phyloP scores from a whole-genome alignment of 2,888 invertebrate species.

The Hydropsyche betteni region DNA sequence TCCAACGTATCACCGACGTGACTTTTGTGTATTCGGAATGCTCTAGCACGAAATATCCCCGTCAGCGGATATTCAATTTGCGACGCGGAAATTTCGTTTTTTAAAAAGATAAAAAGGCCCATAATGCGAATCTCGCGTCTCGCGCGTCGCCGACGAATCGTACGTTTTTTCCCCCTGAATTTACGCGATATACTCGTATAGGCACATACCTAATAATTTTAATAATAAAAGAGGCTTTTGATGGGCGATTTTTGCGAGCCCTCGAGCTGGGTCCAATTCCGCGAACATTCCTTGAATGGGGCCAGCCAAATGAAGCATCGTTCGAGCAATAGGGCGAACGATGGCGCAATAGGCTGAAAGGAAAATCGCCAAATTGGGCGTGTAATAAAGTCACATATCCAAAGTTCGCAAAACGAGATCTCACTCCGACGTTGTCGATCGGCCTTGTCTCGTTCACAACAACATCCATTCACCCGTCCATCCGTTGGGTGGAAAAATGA shows the following conservation, averaged over 20 bases:
- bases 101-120: too few species aligned
- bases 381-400: slow-evolving; percentile 42
- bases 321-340: slow-evolving; percentile 27
- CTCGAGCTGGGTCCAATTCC: slow-evolving; percentile 10
- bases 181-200: neutral
- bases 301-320: slow-evolving; percentile 35
- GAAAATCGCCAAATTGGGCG: slow-evolving; percentile 44
- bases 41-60: too few species aligned
- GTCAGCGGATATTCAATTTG: too few species aligned
- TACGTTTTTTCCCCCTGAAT: too few species aligned
- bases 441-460: neutral
- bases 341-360: slow-evolving; percentile 40
- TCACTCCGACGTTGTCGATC: slow-evolving; percentile 9
- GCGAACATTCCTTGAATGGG: slow-evolving; percentile 6
- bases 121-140: too few species aligned
- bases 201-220: neutral
- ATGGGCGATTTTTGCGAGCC: neutral
- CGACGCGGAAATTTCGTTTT: too few species aligned
- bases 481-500: too few species aligned
- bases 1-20: slow-evolving; percentile 6
- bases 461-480: neutral
- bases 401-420: slow-evolving; percentile 20
- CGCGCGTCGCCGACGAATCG: too few species aligned
- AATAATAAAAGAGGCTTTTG: neutral
- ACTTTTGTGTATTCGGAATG: neutral